Base-by-base conservation (phyloP, 1,140 invertebrate species). In the Notospermus geniculatus region DNA sequence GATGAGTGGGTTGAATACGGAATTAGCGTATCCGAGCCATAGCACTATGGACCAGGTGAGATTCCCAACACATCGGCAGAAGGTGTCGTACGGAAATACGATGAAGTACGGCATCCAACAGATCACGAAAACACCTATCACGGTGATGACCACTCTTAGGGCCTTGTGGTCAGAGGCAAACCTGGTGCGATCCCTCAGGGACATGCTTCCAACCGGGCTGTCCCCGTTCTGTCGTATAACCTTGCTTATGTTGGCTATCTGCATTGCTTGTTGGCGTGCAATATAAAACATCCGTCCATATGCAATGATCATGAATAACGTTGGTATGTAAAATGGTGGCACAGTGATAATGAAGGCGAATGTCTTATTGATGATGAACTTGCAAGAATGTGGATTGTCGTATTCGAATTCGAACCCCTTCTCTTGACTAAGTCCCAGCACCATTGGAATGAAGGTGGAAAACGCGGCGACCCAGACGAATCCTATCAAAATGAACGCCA, bases 401-500 rank as follows among this genome's bases (percentile, higher is more conserved):
- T 50, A 50, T 23, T 23, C 19, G 9, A 5, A 50, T 50, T 50
- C 46, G 46, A 50, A 50, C 4, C 46, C 46, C n/a, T 50, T 9
- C n/a, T 19, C 46, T n/a, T n/a, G 4, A n/a, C 25, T 23, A n/a
- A 27, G 19, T 4, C 46, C 46, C 4, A 50, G n/a, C 19, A 23
- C 25, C 25, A 50, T 50, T 7, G 46, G 46, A 5, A 50, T 50
- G 46, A 50, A 50, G 46, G 25, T 23, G 19, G 25, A 23, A 27
- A 50, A 50, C 25, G 19, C 46, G n/a, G 46, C 46, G n/a, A 92
- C 76, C 96, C 96, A 99, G 0, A 98, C 94, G 13, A 91, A 87
- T 62, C 98, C 96, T 78, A 95, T 93, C 7, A 89, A 83, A 5
- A 97, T 82, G 0, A 97, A 95, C 32, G 94, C 86, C 68, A 91